A percentile compares a stretch with the other conserved stretches of the same genome.
These are phyloP conservation scores for Arizona elegans DNA, from an alignment of 2,113 vertebrate species.

Conservation along the genomic window DNA sequence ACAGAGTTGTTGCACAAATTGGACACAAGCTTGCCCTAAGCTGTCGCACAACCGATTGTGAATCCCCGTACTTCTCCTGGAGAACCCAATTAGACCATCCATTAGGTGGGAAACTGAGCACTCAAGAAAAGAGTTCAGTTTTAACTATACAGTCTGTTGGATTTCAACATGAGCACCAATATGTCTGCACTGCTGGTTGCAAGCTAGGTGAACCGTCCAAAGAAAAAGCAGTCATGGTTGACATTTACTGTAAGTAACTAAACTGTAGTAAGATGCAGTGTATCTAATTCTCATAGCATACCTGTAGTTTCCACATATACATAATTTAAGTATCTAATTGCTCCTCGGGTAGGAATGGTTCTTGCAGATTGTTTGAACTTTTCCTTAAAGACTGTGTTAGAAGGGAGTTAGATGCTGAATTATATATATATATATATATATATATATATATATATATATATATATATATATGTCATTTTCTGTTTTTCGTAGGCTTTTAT, in stretches of 20 bases:
- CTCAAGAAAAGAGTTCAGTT: conserved; percentile 29
- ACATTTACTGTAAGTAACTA: conserved; percentile 73
- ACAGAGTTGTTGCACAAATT: conserved; percentile 48
- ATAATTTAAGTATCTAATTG: not conserved
- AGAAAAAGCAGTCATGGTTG: conserved; percentile 57
- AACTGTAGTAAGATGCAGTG: not conserved
- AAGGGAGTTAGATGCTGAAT: not conserved
- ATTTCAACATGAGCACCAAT: conserved; percentile 53
- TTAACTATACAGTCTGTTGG: conserved; percentile 65
- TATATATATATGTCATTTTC: too few species aligned
- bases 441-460: too few species aligned
- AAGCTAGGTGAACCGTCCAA: conserved; percentile 18
- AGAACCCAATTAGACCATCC: conserved; percentile 64
- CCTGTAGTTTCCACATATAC: not conserved
- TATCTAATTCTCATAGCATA: not conserved
- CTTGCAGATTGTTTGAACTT: not conserved
- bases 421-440: too few species aligned
- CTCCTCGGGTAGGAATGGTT: not conserved
- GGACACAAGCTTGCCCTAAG: conserved; percentile 56
- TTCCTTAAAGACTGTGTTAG: not conserved
- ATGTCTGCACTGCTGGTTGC: conserved; percentile 68
- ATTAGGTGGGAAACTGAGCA: conserved; percentile 53
- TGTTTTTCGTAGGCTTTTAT: too few species aligned
- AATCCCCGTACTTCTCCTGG: conserved; percentile 69
- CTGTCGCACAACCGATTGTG: conserved; percentile 62